Evolutionary conservation across 2,113 vertebrate genomes (phyloP).

Genomic region (Chiloscyllium plagiosum): DNA sequence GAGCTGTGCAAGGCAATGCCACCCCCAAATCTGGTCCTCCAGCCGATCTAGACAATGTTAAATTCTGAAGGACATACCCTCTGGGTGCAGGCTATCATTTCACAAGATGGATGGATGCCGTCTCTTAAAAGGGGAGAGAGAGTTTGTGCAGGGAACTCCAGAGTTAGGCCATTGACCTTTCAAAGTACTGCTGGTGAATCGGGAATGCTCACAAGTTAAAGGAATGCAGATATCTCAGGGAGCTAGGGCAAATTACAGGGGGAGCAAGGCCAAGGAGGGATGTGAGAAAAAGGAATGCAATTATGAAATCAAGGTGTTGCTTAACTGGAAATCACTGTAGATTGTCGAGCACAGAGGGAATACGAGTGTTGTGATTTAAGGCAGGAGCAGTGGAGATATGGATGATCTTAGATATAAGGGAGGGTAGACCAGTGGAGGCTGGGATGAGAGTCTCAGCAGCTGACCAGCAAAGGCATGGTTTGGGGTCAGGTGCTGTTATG

Average conservation of each 20-base stretch:
- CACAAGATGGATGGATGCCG: too few relatives aligned
- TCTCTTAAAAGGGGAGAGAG: too few relatives aligned
- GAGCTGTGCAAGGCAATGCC: too few relatives aligned
- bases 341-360: background rate
- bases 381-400: background rate
- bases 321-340: background rate
- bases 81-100: too few relatives aligned
- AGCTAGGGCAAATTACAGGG: background rate
- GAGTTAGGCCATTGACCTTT: background rate
- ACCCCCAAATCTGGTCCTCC: too few relatives aligned
- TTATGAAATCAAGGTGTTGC: background rate
- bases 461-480: too few relatives aligned
- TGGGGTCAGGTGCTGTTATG: background rate
- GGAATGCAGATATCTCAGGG: background rate
- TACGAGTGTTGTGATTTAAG: background rate
- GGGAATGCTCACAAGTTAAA: background rate
- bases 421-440: background rate
- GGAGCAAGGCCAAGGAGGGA: background rate
- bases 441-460: background rate
- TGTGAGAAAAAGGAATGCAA: background rate
- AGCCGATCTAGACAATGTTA: too few relatives aligned
- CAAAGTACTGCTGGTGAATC: background rate
- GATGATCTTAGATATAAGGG: background rate
- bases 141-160: background rate
- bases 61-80: too few relatives aligned